Conservation (phyloP, 1,140 invertebrate genomes). For the Drosophila obscura region DNA sequence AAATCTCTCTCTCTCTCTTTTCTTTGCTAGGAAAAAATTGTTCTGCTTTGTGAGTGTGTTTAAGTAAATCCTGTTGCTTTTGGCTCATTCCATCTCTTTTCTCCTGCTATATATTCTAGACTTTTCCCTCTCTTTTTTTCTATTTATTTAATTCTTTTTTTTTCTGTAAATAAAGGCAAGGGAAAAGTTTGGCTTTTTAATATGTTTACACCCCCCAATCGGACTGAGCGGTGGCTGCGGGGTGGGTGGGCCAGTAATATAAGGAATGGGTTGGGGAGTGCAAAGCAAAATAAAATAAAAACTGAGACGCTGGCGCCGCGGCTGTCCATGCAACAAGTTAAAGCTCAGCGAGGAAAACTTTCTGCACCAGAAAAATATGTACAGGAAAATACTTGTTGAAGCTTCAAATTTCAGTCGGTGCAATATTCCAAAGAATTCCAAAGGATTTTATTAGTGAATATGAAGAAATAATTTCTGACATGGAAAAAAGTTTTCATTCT, state of each 20-base stretch:
- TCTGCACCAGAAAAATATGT: slow-evolving; percentile 25
- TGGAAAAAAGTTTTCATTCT: too few species aligned
- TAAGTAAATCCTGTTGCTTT: slow-evolving; percentile 40
- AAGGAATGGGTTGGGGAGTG: slow-evolving; percentile 10
- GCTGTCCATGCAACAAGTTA: slow-evolving; percentile 45
- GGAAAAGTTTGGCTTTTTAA: slow-evolving; percentile 60
- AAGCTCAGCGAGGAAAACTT: slow-evolving; percentile 38
- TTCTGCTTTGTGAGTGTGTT: slow-evolving; percentile 12
- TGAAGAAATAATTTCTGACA: too few species aligned
- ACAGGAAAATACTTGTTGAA: slow-evolving; percentile 36
- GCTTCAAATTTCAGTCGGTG: background rate
- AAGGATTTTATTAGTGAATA: too few species aligned
- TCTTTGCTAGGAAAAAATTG: slow-evolving; percentile 5
- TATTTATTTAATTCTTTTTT: background rate
- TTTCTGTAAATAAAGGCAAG: slow-evolving; percentile 54
- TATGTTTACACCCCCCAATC: slow-evolving; percentile 50
- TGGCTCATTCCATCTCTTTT: slow-evolving; percentile 28
- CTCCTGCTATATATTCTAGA: slow-evolving; percentile 48
- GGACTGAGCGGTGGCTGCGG: background rate
- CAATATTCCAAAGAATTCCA: too few species aligned
- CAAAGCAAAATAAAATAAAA: slow-evolving; percentile 24
- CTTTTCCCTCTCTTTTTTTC: slow-evolving; percentile 22
- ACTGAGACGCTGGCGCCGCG: background rate
- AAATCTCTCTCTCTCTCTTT: slow-evolving; percentile 17
- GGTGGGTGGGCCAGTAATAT: slow-evolving; percentile 7